These are phyloP conservation scores for Crocallis elinguaria DNA, from an alignment of 2,888 invertebrate genomes.

Conservation along the genomic window DNA sequence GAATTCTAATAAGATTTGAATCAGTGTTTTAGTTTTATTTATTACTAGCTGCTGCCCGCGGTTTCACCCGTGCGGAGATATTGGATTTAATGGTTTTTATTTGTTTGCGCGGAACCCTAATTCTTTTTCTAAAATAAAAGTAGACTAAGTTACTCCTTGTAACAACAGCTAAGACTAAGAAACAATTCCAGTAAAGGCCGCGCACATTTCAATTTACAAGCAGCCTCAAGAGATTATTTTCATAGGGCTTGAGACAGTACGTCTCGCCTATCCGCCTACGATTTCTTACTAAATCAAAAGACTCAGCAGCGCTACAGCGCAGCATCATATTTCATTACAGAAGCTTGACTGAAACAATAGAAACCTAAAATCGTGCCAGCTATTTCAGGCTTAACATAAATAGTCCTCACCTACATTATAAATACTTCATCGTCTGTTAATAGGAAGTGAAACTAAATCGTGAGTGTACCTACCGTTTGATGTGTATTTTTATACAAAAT, in stretches of 20 bases:
- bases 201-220: no score
- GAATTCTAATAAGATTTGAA: constrained; percentile 6
- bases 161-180: no score
- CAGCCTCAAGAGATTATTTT: no score
- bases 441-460: constrained; percentile 18
- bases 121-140: no score
- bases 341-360: constrained; percentile 55
- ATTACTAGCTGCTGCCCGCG: no score
- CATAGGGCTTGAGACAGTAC: constrained; percentile 7
- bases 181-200: not conserved
- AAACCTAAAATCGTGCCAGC: constrained; percentile 47
- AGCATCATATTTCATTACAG: constrained; percentile 49
- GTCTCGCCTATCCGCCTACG: constrained; percentile 27
- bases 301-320: constrained; percentile 32
- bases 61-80: no score
- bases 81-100: no score
- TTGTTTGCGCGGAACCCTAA: no score
- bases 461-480: not conserved
- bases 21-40: not conserved
- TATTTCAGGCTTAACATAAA: constrained; percentile 45
- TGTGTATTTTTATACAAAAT: constrained; percentile 1
- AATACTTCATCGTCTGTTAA: constrained; percentile 22
- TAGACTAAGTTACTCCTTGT: no score
- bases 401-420: constrained; percentile 25
- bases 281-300: constrained; percentile 38